Evolutionary conservation across 2,113 vertebrate species (phyloP).

Genomic region (Haplochromis vanheusdeni): DNA sequence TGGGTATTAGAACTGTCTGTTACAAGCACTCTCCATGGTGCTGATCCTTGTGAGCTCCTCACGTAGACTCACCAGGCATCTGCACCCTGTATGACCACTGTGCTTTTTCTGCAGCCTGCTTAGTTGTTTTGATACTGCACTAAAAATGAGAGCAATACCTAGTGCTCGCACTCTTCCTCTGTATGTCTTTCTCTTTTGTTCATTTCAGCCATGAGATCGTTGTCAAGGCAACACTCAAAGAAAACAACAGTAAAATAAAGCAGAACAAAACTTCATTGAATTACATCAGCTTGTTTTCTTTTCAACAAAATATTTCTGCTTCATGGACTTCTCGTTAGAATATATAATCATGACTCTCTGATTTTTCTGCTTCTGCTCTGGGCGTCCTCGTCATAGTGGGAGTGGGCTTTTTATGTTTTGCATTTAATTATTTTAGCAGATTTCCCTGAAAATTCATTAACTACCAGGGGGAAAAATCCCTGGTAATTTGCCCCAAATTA

Average conservation of each 20-base stretch:
- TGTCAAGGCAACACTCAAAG: background rate
- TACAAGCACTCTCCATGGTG: background rate
- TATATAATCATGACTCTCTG: background rate
- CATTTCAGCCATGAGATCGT: background rate
- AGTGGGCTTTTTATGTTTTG: background rate
- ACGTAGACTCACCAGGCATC: background rate
- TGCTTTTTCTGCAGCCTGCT: background rate
- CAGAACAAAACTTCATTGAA: background rate
- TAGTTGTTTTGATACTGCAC: background rate
- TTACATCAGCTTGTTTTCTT: background rate
- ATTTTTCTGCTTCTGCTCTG: background rate
- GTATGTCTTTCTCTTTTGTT: background rate
- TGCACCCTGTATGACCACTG: background rate
- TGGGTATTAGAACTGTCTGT: background rate
- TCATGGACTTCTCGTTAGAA: background rate
- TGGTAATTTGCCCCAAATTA: background rate
- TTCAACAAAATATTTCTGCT: background rate
- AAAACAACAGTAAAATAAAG: background rate
- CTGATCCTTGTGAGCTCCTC: background rate
- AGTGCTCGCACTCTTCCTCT: background rate
- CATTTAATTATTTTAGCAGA: background rate
- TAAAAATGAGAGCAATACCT: background rate
- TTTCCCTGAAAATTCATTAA: background rate
- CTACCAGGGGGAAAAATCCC: background rate
- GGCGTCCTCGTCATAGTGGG: background rate